Evolutionary conservation across 1,140 invertebrate species (phyloP), one percentile per base, ranked within the genome.

Genomic region (Aphelenchoides fujianensis): DNA sequence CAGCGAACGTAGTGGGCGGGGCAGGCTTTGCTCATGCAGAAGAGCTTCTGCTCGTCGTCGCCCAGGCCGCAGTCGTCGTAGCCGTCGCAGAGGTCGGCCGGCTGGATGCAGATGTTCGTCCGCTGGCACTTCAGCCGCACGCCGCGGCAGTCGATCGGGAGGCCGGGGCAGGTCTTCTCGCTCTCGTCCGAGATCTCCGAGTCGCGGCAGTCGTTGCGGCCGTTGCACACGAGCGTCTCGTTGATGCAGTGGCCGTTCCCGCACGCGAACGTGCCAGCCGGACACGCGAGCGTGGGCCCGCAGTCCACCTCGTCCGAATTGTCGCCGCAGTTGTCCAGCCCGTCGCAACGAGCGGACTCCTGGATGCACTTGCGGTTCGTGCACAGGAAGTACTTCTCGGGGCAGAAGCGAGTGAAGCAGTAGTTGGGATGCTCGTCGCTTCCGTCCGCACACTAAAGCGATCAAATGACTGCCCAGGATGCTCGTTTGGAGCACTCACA

Each of bases 371-470:
- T 83, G 92, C 91, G 85, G 94, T 82, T 97, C 92, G 82, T 92
- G 91, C 7, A 93, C 91, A 91, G 76, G 69, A 87, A 86, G 72
- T 78, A 80, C 27, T 82, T 74, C 68, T 82, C 66, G 55, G 80
- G 73, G 70, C 74, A 79, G 63, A 73, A 71, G 48, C 79, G 73
- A 37, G 79, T 79, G 73, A 79, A 62, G 85, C 95, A 98, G 82
- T 95, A 96, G 80, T 91, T 91, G 23, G 88, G 87, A 80, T 95
- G 91, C 87, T 98, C 96, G 85, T 99, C 95, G 1, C 91, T 91
- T 30, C 90, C 91, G 84, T 98, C 96, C 1, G 9, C 3, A n/a
- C n/a, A n/a, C 41, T 85, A 91, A 90, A 88, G 85, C 94, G 97
- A 81, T 94, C 95, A 79, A 91, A 91, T 27, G 87, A 87, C 81